A percentile compares a stretch with the other conserved stretches of the same genome.
Evolutionary conservation across 2,113 vertebrate genomes (phyloP).

Genomic region (Lamprotornis superbus): DNA sequence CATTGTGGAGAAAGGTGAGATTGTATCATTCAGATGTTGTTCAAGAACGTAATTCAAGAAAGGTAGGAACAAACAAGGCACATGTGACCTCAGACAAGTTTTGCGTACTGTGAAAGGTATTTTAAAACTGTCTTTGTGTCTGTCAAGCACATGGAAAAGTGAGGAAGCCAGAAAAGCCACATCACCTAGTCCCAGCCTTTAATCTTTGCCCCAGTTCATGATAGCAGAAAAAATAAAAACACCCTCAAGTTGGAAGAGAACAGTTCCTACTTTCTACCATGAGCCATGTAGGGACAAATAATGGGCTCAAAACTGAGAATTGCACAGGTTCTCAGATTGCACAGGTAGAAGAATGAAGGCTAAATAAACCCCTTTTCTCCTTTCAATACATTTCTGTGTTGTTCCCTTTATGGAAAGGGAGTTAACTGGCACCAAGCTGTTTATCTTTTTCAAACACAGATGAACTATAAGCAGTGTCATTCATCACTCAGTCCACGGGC

Average conservation of each 20-base stretch:
- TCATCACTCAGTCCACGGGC: not conserved
- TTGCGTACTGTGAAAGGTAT: not conserved
- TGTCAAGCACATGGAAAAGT: not conserved
- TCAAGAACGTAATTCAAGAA: not conserved
- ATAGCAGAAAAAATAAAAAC: not conserved
- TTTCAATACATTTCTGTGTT: not conserved
- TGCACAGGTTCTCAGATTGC: not conserved
- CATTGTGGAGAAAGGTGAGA: not conserved
- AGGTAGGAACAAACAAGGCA: not conserved
- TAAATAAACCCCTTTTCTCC: not conserved
- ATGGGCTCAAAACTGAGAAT: not conserved
- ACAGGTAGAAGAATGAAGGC: not conserved
- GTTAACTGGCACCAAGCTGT: not conserved
- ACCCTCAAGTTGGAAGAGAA: not conserved
- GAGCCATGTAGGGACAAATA: fast-evolving
- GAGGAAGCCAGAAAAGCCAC: not conserved
- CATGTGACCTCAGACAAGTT: not conserved
- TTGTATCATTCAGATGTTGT: not conserved
- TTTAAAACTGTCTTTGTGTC: not conserved
- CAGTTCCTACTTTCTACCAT: not conserved
- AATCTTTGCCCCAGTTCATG: not conserved
- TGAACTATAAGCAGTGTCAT: not conserved
- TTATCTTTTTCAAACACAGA: not conserved
- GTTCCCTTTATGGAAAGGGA: not conserved
- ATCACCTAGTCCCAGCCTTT: not conserved